phyloP scores from a whole-genome alignment of 2,797 vertebrate genomes.

The Xenops minutus region DNA sequence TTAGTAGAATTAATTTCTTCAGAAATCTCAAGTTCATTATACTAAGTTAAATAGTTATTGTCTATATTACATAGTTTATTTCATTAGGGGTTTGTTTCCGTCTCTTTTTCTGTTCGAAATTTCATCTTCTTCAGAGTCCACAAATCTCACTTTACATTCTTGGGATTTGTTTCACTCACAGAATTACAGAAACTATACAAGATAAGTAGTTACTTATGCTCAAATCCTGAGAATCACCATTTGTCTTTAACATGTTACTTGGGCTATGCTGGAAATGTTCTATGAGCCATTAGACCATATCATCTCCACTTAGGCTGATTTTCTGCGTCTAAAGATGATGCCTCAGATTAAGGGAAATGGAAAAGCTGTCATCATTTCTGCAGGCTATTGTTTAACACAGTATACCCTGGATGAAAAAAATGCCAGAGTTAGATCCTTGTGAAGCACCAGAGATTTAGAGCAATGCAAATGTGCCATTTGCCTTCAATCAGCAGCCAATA shows the following conservation, averaged over 20 bases:
- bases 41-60: constrained; percentile 13
- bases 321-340: neutral
- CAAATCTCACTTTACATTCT: neutral
- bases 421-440: neutral
- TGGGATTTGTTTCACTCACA: neutral
- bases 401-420: neutral
- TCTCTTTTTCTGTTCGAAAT: neutral
- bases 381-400: neutral
- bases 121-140: neutral
- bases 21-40: constrained; percentile 42
- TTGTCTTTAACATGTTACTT: rapidly evolving
- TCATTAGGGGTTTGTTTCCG: neutral
- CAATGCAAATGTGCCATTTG: neutral
- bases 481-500: rapidly evolving
- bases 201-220: neutral
- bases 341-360: neutral
- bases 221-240: neutral
- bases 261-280: neutral
- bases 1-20: constrained; percentile 61
- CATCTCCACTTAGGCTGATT: neutral
- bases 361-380: neutral
- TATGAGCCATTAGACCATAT: neutral
- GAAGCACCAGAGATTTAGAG: neutral
- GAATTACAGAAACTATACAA: neutral
- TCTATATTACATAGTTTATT: neutral